A percentile compares a stretch with the other conserved stretches of the same genome.
These are phyloP conservation scores for Borostomias antarcticus DNA, from an alignment of 2,797 vertebrate genomes.

Conservation along the genomic window DNA sequence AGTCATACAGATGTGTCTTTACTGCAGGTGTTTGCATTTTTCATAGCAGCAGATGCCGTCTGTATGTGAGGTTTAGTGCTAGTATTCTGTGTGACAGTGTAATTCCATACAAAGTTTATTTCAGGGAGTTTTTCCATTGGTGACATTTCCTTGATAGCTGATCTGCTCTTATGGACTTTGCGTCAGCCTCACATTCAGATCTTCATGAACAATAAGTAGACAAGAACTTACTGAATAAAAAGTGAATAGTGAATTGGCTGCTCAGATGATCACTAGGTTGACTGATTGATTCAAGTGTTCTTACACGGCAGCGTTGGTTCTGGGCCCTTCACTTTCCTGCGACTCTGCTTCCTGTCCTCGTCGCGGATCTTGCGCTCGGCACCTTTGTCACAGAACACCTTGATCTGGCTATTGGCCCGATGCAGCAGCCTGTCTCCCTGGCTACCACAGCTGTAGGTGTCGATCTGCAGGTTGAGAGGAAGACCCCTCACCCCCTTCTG, in stretches of 20 bases:
- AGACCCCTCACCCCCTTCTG: slow-evolving; percentile 84
- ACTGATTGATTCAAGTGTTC: slow-evolving; percentile 5
- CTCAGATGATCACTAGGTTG: background rate
- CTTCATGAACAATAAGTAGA: background rate
- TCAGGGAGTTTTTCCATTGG: background rate
- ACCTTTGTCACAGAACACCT: slow-evolving; percentile 87
- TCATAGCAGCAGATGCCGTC: background rate
- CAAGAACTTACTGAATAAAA: background rate
- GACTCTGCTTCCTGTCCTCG: slow-evolving; percentile 83
- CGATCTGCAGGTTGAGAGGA: slow-evolving; percentile 81
- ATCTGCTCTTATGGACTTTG: background rate
- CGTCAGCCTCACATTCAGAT: background rate
- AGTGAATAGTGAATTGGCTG: background rate
- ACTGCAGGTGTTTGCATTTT: background rate
- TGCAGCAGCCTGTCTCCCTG: slow-evolving; percentile 81
- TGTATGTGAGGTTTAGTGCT: background rate
- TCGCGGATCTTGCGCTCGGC: slow-evolving; percentile 85
- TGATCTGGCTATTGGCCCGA: slow-evolving; percentile 84
- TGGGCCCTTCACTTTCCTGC: slow-evolving; percentile 81
- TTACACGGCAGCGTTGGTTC: slow-evolving; percentile 57
- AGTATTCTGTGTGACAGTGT: background rate
- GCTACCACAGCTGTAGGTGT: slow-evolving; percentile 83
- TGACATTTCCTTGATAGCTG: background rate
- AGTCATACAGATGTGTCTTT: background rate
- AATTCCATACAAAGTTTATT: background rate